These are phyloP conservation scores for Polymixis flavicincta DNA, from an alignment of 2,888 invertebrate genomes.

Conservation along the genomic window DNA sequence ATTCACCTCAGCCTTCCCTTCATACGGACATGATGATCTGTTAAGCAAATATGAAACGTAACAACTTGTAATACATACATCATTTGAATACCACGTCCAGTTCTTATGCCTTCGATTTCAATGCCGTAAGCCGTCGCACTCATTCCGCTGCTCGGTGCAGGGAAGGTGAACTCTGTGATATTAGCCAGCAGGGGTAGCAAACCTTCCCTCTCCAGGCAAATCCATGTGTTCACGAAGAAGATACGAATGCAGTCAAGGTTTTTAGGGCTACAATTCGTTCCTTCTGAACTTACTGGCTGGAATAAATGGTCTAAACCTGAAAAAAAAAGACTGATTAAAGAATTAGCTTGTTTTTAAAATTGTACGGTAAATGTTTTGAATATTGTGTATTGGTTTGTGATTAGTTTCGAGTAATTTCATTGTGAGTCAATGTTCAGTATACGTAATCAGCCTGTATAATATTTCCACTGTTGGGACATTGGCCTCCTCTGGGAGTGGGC, in stretches of 20 bases:
- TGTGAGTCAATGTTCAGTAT: too few species aligned
- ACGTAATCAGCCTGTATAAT: too few species aligned
- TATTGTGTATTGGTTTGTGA: not conserved
- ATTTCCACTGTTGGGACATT: too few species aligned
- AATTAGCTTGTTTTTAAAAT: not conserved
- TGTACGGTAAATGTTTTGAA: not conserved
- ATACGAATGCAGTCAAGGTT: conserved; percentile 15
- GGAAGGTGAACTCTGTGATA: conserved; percentile 1
- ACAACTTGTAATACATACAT: not conserved
- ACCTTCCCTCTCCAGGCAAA: not conserved
- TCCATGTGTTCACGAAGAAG: conserved; percentile 7
- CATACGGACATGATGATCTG: not conserved
- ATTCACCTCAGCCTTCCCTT: not conserved
- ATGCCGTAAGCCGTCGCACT: not conserved
- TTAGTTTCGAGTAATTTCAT: not conserved
- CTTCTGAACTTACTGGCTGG: conserved; percentile 2
- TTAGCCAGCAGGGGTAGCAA: conserved; percentile 1
- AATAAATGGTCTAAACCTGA: not conserved
- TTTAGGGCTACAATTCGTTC: not conserved
- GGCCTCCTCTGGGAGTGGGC: too few species aligned
- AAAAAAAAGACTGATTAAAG: not conserved
- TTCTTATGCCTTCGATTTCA: not conserved
- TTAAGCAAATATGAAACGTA: not conserved
- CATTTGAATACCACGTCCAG: not conserved
- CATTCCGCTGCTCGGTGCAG: not conserved